Evolutionary conservation across 2,888 invertebrate genomes (phyloP), one percentile per base, ranked within the genome.

Genomic region (Tetanocera ferruginea): DNA sequence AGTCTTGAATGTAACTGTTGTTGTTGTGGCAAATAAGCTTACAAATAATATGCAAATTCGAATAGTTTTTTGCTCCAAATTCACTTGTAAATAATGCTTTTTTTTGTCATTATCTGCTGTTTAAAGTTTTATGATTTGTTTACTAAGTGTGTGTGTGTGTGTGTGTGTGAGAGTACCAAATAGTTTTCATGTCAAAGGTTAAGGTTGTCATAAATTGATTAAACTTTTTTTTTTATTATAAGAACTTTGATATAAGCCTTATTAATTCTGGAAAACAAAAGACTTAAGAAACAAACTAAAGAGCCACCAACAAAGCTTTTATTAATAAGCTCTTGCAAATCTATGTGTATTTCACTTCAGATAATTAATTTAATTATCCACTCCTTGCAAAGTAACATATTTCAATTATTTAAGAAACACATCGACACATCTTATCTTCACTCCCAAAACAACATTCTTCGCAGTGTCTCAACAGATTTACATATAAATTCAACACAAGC

Each of bases 121-220:
- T 73, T 78, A 19, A 55, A 72, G 11, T 60, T 23, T 8, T 73
- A 77, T n/a, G n/a, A 78, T 79, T 79, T 78, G 77, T 79, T 76
- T 79, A 80, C 66, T 64, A 62, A 77, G 72, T 55, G 75, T 78
- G 19, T 60, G 62, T 71, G 70, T 51, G 67, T 23, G 74, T 75
- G 55, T 74, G 73, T 80, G 69, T 49, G 43, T 23, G 25, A 9
- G 34, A 60, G 57, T 34, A 9, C 4, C 9, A 37, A 55, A 51
- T 76, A 76, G 57, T 52, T 67, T 14, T 80, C 66, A 23, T n/a
- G 74, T 76, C 80, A 67, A 80, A 77, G 82, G 82, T 82, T 77
- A 81, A 81, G 81, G 81, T 78, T 78, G 76, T 76, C 72, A 77
- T 80, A 76, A 77, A 79, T 76, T 72, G 64, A 34, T 76, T 60